Conservation (phyloP, 1,140 invertebrate genomes). For the Calosoma granatense region DNA sequence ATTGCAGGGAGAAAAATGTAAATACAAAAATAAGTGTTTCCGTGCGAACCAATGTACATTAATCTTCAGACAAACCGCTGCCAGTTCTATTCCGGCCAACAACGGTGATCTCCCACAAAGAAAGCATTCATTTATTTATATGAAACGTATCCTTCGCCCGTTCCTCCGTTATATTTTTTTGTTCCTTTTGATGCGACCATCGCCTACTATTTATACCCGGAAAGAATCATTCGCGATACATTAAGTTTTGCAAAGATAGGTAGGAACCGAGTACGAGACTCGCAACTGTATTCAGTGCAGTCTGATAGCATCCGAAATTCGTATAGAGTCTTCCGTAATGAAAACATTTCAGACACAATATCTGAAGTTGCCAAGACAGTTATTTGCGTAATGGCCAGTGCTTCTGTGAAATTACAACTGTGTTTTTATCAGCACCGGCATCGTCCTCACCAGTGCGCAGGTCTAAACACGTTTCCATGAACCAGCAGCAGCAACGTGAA, state of each 20-base stretch:
- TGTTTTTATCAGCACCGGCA: not conserved
- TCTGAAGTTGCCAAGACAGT: constrained; percentile 4
- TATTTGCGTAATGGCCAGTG: constrained; percentile 7
- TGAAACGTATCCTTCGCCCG: not conserved
- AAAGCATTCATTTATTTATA: constrained; percentile 6
- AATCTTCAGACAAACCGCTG: not conserved
- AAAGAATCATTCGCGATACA: constrained; percentile 4
- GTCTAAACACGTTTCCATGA: not conserved
- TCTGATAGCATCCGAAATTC: constrained; percentile 3
- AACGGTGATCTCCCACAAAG: not conserved
- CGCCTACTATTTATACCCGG: not conserved
- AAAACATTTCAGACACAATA: constrained; percentile 7
- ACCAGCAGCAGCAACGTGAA: too few species aligned
- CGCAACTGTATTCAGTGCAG: not conserved
- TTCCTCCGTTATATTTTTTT: not conserved
- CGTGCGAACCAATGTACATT: not conserved
- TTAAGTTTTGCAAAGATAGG: not conserved
- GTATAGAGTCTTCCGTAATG: not conserved
- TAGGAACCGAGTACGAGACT: not conserved
- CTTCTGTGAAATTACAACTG: constrained; percentile 5
- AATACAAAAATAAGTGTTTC: not conserved
- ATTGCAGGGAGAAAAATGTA: not conserved
- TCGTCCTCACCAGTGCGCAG: not conserved
- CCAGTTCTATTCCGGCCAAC: not conserved
- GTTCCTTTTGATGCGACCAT: not conserved